Base-by-base conservation (phyloP, 2,113 vertebrate species). In the Indicator indicator region DNA sequence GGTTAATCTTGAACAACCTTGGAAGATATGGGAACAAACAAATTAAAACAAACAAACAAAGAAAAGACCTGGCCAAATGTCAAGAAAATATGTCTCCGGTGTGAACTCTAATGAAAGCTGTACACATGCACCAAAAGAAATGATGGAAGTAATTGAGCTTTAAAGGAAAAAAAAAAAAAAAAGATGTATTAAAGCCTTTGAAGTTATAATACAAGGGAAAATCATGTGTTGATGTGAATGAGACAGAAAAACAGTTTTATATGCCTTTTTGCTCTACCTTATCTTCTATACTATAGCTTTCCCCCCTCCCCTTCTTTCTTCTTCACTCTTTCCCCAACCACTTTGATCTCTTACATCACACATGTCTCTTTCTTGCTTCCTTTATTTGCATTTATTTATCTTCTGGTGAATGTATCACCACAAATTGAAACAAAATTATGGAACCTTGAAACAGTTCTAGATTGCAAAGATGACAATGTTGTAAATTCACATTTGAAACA, bases 401-500 rank as follows among this genome's bases (percentile, higher is more conserved):
- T 95, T 94, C 60, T 92, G 59, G 56, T 86, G 65, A 87, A 91
- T 93, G 83, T 52, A 87, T 81, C 94, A 46, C 87, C 94, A 89
- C 75, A 93, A 71, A 94, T 94, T 96, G 93, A 97, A 93, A 95
- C 85, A 95, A 96, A 97, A 95, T 91, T 95, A 95, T 81, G 97
- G 95, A 95, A 96, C 94, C 96, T 95, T 97, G 97, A 97, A 97
- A 96, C 90, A 93, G 90, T 93, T 96, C 92, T 96, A 96, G 96
- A 95, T 97, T 96, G 72, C 87, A 84, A 96, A 95, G 78, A 97
- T 95, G 97, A 95, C 95, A 96, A 71, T 63, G 70, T 44, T 77
- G 94, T 92, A 97, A 97, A 97, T 96, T 95, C 93, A 94, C 68
- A 91, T 96, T 95, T 97, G 94, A 96, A 97, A 93, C 88, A 97